Conservation (phyloP, 2,888 invertebrate species). For the Drosophila mayaguana region DNA sequence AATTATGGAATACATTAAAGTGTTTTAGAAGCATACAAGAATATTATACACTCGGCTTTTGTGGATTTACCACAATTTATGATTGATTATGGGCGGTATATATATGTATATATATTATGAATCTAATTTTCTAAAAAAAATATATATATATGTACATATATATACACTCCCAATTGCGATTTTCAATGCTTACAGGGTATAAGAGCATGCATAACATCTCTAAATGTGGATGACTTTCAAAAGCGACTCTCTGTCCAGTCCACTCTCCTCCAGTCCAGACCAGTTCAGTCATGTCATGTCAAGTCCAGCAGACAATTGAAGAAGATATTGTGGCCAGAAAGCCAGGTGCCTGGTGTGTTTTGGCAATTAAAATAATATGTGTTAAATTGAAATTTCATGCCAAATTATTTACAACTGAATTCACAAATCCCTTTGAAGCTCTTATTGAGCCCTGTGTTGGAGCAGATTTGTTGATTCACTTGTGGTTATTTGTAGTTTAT, state of each 20-base stretch:
- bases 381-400: conserved; percentile 12
- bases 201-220: conserved; percentile 22
- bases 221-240: conserved; percentile 42
- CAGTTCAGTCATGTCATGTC: background rate
- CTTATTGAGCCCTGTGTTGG: background rate
- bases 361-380: conserved; percentile 9
- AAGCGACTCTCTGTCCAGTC: conserved; percentile 12
- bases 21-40: no score
- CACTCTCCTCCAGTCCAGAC: background rate
- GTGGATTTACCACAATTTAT: no score
- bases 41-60: no score
- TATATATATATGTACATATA: no score
- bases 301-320: conserved; percentile 9
- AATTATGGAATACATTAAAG: no score
- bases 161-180: conserved; percentile 4
- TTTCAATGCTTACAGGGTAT: background rate
- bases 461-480: conserved; percentile 11
- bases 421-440: background rate
- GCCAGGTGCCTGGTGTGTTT: conserved; percentile 9
- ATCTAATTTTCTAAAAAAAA: no score
- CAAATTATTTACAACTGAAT: conserved; percentile 7
- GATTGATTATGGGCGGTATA: no score
- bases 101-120: no score
- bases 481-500: background rate
- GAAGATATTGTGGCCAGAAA: conserved; percentile 25